phyloP scores from a whole-genome alignment of 92 coral and sea anemone genomes.

The Porites evermanni region DNA sequence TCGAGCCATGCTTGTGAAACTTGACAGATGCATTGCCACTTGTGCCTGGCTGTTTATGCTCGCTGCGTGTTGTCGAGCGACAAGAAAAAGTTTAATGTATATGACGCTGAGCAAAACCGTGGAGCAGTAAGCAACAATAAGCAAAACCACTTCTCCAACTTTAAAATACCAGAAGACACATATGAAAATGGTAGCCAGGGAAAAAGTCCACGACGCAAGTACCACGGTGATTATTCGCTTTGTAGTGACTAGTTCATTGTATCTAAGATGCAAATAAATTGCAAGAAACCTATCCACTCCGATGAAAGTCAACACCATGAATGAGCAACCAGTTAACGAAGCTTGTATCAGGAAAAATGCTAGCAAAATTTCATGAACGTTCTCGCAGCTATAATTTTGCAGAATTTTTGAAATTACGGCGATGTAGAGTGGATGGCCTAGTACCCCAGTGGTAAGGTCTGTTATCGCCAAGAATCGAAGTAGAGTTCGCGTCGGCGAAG shows the following conservation, averaged over 20 bases:
- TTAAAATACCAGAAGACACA: background rate
- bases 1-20: constrained; percentile 2
- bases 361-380: constrained; percentile 1
- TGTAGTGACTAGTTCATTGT: constrained; percentile 25
- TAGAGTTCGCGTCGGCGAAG: background rate
- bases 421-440: constrained; percentile 28
- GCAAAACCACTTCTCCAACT: constrained; percentile 7
- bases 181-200: background rate
- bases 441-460: constrained; percentile 5
- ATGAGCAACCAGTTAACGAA: background rate
- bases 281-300: constrained; percentile 35
- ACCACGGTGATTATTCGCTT: background rate
- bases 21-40: background rate
- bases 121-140: background rate
- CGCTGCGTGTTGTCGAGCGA: constrained; percentile 33
- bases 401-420: constrained; percentile 17
- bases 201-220: background rate
- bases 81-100: constrained; percentile 1
- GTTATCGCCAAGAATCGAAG: constrained; percentile 14
- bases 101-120: constrained; percentile 13
- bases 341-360: constrained; percentile 1
- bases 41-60: constrained; percentile 31
- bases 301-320: background rate
- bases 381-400: constrained; percentile 7
- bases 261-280: constrained; percentile 23